phyloP scores from a whole-genome alignment of 2,888 invertebrate species.

The Cosmorhoe ocellata region DNA sequence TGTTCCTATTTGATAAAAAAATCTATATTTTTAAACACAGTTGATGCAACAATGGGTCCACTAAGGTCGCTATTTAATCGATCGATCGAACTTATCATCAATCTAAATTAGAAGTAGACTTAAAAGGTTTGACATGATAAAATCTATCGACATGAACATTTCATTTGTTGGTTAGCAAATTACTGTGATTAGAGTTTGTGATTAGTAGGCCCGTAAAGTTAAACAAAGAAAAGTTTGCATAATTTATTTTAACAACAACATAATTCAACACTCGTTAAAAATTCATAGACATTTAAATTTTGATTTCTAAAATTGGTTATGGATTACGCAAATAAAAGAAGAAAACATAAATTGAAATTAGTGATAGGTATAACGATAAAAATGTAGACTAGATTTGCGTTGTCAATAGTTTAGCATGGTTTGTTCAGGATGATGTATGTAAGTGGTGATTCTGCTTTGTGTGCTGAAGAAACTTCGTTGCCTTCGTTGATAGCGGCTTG shows the following conservation, averaged over 20 bases:
- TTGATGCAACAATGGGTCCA: conserved; percentile 14
- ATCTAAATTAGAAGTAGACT: conserved; percentile 48
- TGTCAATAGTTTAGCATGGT: conserved; percentile 43
- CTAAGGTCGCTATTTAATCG: conserved; percentile 39
- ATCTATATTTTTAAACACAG: conserved; percentile 1
- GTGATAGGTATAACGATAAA: too few species aligned
- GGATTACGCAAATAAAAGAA: too few species aligned
- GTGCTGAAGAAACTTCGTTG: conserved; percentile 28
- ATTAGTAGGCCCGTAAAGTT: background rate
- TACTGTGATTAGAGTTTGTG: conserved; percentile 11
- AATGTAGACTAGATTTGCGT: conserved; percentile 45
- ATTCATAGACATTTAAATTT: background rate
- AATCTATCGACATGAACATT: conserved; percentile 44
- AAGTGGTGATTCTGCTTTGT: conserved; percentile 52
- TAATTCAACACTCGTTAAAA: background rate
- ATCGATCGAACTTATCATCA: conserved; percentile 49
- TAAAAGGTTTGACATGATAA: conserved; percentile 53
- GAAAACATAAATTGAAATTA: too few species aligned
- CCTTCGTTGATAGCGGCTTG: conserved; percentile 50
- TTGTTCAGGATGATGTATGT: conserved; percentile 64
- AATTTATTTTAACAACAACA: conserved; percentile 24
- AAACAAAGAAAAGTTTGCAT: conserved; percentile 20
- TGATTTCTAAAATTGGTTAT: conserved; percentile 8
- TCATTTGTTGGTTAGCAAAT: conserved; percentile 13
- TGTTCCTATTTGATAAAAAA: too few species aligned